Conservation (phyloP, 2,888 invertebrate genomes). For the Nomada goodeniana region DNA sequence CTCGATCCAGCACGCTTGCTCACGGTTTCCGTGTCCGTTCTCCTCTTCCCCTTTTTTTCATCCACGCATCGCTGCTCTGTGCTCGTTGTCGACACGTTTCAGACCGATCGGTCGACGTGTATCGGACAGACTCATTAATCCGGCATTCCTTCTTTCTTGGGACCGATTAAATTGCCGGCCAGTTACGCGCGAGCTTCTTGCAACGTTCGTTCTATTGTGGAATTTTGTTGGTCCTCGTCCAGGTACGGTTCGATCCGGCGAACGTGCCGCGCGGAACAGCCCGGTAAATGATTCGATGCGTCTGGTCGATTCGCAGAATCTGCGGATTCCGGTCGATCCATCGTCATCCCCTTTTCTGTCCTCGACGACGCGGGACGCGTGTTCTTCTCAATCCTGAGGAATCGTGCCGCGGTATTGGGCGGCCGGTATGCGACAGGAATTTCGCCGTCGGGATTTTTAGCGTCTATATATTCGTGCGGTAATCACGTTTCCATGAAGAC, state of each 20-base stretch:
- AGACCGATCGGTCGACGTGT: constrained; percentile 32
- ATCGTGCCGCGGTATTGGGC: constrained; percentile 46
- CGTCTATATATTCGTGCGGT: constrained; percentile 39
- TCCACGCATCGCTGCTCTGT: constrained; percentile 18
- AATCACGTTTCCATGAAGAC: constrained; percentile 44
- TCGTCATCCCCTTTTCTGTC: constrained; percentile 52
- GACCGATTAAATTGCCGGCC: constrained; percentile 53
- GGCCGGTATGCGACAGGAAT: constrained; percentile 45
- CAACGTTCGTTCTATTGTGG: constrained; percentile 48
- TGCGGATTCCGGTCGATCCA: constrained; percentile 59
- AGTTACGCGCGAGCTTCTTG: constrained; percentile 56
- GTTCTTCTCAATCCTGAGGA: constrained; percentile 55
- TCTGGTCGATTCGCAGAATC: constrained; percentile 56
- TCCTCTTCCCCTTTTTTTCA: constrained; percentile 15
- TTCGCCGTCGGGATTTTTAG: constrained; percentile 46
- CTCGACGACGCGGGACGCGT: constrained; percentile 25
- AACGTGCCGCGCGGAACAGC: constrained; percentile 38
- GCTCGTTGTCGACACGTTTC: constrained; percentile 70
- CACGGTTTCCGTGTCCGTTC: constrained; percentile 41
- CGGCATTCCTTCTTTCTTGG: constrained; percentile 36
- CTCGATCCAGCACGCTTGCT: constrained; percentile 27
- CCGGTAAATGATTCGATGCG: constrained; percentile 43
- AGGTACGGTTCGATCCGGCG: constrained; percentile 39
- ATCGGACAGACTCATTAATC: constrained; percentile 69
- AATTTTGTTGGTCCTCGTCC: constrained; percentile 54